Evolutionary conservation across 64 coral and sea anemone genomes (phyloP).

Genomic region (Pocillopora damicornis): DNA sequence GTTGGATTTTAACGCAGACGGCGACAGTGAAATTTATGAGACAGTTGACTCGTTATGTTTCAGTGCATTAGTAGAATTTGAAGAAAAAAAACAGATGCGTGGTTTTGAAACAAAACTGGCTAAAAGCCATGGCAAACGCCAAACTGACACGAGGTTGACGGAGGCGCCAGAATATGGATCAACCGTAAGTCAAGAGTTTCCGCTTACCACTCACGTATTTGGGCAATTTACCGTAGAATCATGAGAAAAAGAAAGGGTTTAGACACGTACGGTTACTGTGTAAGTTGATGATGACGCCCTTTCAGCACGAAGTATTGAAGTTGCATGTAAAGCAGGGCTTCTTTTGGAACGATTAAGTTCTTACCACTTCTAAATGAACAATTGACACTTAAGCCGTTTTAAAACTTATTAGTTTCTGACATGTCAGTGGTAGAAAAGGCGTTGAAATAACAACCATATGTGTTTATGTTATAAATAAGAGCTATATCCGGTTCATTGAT

Average conservation of each 20-base stretch:
- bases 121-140: not conserved
- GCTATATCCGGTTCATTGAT: not conserved
- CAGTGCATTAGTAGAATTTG: no score
- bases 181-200: not conserved
- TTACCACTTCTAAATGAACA: not conserved
- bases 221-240: no score
- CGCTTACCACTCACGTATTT: not conserved
- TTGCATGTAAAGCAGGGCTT: not conserved
- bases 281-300: no score
- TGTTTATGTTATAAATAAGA: not conserved
- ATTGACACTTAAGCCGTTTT: not conserved
- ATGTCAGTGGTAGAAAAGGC: not conserved
- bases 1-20: no score
- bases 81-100: not conserved
- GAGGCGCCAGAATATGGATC: not conserved
- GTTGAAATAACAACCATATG: not conserved
- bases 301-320: not conserved
- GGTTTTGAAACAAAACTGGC: slow-evolving; percentile 7
- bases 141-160: not conserved
- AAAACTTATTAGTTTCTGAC: not conserved
- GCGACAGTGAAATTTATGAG: no score
- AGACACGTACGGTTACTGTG: no score
- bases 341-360: not conserved
- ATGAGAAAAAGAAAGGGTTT: no score
- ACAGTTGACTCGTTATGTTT: not conserved